phyloP scores from a whole-genome alignment of 2,888 invertebrate species.

The Zonitis immaculata region DNA sequence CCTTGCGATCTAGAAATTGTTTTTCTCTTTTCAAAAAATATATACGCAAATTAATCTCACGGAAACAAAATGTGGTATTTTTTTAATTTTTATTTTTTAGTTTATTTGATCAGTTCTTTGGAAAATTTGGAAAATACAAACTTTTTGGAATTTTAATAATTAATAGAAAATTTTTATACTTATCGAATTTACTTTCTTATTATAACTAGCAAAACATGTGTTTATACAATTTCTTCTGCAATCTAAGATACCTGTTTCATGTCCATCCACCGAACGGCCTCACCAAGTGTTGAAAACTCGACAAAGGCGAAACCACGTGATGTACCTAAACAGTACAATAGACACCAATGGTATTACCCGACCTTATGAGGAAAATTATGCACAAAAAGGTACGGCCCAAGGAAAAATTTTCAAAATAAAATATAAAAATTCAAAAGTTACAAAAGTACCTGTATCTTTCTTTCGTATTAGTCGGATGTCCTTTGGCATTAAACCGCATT shows the following conservation, averaged over 20 bases:
- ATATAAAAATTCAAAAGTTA: conserved; percentile 17
- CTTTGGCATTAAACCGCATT: conserved; percentile 68
- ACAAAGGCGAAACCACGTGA: conserved; percentile 88
- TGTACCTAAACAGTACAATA: conserved; percentile 74
- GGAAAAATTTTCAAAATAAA: conserved; percentile 36
- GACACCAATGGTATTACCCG: conserved; percentile 49
- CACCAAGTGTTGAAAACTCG: conserved; percentile 85
- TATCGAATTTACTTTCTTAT: conserved; percentile 24
- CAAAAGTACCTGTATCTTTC: conserved; percentile 72
- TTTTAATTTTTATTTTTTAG: not conserved
- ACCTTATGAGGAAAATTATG: conserved; percentile 47
- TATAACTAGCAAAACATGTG: conserved; percentile 20
- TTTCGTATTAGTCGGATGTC: conserved; percentile 79
- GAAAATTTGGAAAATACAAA: conserved; percentile 11
- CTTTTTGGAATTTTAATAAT: conserved; percentile 7
- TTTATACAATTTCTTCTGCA: conserved; percentile 35
- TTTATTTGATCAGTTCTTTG: too few species aligned
- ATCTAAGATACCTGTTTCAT: conserved; percentile 71
- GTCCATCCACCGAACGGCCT: conserved; percentile 90
- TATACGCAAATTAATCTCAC: conserved; percentile 1
- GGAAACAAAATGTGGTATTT: conserved; percentile 3
- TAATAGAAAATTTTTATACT: conserved; percentile 27
- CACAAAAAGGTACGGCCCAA: conserved; percentile 55
- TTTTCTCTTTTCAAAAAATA: conserved; percentile 9
- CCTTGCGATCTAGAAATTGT: conserved; percentile 39